These are phyloP conservation scores for Apodemus speciosus DNA, from an alignment of 2,113 vertebrate species.

Conservation along the genomic window DNA sequence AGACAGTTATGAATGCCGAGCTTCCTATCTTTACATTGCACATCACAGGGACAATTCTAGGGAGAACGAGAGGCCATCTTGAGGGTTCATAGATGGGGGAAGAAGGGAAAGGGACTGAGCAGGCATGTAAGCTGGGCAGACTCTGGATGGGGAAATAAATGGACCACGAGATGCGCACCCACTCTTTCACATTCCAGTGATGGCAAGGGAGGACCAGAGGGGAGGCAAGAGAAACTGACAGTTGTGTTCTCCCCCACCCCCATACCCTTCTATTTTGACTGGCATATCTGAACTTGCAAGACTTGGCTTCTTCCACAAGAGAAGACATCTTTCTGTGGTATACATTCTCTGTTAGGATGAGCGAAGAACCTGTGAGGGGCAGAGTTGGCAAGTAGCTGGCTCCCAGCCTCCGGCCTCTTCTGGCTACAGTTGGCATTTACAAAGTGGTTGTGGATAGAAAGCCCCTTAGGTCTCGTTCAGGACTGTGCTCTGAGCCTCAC, in stretches of 20 bases:
- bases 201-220: constrained; percentile 25
- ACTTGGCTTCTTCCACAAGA: constrained; percentile 47
- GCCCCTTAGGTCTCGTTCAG: accelerated
- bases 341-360: constrained; percentile 15
- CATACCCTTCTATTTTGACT: constrained; percentile 57
- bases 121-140: background rate
- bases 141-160: background rate
- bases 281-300: constrained; percentile 40
- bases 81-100: background rate
- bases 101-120: background rate
- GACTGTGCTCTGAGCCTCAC: accelerated
- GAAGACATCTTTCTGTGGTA: constrained; percentile 8
- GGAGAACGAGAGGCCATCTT: background rate
- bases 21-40: background rate
- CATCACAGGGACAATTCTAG: background rate
- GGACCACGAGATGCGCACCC: accelerated
- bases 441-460: background rate
- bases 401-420: background rate
- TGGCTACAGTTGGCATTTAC: background rate
- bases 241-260: background rate
- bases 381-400: background rate
- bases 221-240: accelerated
- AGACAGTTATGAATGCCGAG: background rate
- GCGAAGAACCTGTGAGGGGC: background rate
- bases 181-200: constrained; percentile 47